Base-by-base conservation (phyloP, 2,113 vertebrate species). In the Sorex araneus region DNA sequence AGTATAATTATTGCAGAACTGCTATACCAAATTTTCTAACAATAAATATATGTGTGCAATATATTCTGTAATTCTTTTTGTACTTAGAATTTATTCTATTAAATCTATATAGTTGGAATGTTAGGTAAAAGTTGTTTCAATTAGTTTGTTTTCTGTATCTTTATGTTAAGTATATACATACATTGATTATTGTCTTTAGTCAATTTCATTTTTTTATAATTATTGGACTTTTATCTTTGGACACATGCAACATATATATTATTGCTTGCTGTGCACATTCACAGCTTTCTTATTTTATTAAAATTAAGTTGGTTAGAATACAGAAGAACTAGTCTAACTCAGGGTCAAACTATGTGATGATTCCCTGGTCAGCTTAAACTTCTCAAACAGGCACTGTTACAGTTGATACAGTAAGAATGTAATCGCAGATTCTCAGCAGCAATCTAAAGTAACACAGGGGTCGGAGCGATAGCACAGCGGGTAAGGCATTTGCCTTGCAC, bases 201-300 rank as follows among this genome's bases (percentile, higher is more conserved):
- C 21, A 78, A 43, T 63, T 94, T 40, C 73, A 1, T 45, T 78
- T 84, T 84, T 74, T 70, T 89, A 23, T 47, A 0, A 2, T 81
- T 54, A 76, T 73, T 67, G 23, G 47, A 57, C 78, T 87, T 80
- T 80, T 88, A 75, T 84, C 83, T 84, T 89, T 85, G 30, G 89
- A 89, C 32, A 74, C 10, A 10, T 50, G 78, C 32, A 86, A 34
- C 8, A 50, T 66, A 81, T 87, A 60, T 5, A 87, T 87, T 5
- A 71, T 45, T 50, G 9, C 47, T 50, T 12, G 13, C 47, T 50
- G 47, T 50, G 47, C 9, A 50, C 47, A 50, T 50, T 50, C 9
- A 50, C 47, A 50, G 13, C 47, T 50, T 13, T 50, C 47, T 50
- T 50, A 50, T 13, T 50, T 50, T 50, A 50, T 50, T 50, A 50